phyloP scores from a whole-genome alignment of 2,113 vertebrate genomes.

The Setophaga coronata region DNA sequence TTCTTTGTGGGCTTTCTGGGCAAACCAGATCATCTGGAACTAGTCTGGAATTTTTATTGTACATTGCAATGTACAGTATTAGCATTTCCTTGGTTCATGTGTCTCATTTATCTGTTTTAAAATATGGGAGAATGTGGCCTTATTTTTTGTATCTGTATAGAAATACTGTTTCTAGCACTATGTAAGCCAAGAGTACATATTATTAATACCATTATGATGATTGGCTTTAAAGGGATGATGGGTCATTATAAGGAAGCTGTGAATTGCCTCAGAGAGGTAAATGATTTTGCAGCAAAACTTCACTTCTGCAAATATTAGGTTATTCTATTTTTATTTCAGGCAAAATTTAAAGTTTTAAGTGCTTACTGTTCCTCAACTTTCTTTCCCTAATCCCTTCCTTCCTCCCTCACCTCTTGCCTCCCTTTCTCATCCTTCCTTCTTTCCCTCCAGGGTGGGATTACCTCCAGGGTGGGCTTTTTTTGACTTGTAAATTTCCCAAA shows the following conservation, averaged over 20 bases:
- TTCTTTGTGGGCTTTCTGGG: not conserved
- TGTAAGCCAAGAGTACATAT: not conserved
- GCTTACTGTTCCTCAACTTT: not conserved
- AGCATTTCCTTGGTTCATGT: not conserved
- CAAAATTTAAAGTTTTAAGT: not conserved
- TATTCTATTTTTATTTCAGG: not conserved
- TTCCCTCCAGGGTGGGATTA: conserved; percentile 6
- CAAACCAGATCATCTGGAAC: not conserved
- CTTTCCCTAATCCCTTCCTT: not conserved
- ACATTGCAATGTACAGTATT: not conserved
- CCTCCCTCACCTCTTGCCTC: not conserved
- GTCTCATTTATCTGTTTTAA: not conserved
- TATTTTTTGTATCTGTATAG: not conserved
- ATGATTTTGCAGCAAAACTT: not conserved
- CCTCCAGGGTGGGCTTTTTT: not conserved
- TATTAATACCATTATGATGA: not conserved
- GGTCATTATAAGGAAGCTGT: not conserved
- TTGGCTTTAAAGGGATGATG: not conserved
- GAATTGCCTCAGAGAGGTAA: not conserved
- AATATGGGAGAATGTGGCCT: not conserved
- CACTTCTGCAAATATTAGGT: not conserved
- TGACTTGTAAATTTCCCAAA: not conserved
- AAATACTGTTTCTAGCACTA: not conserved
- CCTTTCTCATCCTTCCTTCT: conserved; percentile 30
- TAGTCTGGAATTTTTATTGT: not conserved